Percentiles rank a stretch among this genome's conserved stretches.
Evolutionary conservation across 2,113 vertebrate genomes (phyloP).

Genomic region (Coracopsis vasa): DNA sequence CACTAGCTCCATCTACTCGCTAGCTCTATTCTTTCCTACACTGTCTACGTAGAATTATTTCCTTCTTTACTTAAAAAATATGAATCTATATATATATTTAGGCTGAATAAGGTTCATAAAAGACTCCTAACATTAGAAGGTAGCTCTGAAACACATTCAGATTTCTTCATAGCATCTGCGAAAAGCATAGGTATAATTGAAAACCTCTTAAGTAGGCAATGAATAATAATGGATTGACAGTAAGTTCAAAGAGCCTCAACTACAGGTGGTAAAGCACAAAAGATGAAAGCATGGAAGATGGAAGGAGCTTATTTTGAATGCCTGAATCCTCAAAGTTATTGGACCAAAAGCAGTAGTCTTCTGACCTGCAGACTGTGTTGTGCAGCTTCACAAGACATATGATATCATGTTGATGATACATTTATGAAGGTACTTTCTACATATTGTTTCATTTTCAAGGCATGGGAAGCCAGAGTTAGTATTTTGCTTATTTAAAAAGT

Average conservation of each 20-base stretch:
- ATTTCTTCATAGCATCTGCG: neutral
- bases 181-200: neutral
- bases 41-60: neutral
- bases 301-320: neutral
- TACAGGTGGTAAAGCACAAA: neutral
- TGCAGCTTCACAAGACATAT: neutral
- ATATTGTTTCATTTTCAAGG: neutral
- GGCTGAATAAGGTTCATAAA: neutral
- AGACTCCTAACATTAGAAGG: neutral
- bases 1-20: neutral
- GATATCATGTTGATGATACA: neutral
- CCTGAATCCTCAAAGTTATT: neutral
- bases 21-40: neutral
- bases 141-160: neutral
- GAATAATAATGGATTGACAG: neutral
- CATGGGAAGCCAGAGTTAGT: neutral
- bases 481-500: neutral
- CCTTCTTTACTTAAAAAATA: neutral
- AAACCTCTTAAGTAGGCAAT: neutral
- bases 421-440: neutral
- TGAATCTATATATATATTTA: neutral
- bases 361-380: neutral
- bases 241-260: neutral
- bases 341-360: neutral
- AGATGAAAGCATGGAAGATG: neutral